These are phyloP conservation scores for Desmophyllum pertusum DNA, from an alignment of 92 coral and sea anemone genomes.

Conservation along the genomic window DNA sequence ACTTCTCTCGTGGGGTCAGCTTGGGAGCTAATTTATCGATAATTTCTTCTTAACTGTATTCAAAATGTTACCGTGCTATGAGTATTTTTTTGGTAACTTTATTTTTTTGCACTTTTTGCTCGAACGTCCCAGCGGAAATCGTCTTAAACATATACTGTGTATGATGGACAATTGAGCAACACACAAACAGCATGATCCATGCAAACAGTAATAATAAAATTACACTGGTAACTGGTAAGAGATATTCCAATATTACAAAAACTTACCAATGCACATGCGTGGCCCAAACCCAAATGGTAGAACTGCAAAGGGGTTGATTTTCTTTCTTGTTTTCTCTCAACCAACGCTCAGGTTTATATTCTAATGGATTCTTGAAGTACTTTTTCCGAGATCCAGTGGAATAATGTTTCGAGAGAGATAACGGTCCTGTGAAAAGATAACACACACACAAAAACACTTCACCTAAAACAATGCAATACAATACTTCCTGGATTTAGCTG, in stretches of 20 bases:
- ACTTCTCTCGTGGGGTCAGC: too few relatives aligned
- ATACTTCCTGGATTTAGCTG: too few relatives aligned
- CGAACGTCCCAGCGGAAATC: too few relatives aligned
- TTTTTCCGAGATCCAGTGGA: constrained; percentile 9
- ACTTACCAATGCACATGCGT: constrained; percentile 62
- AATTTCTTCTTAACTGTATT: too few relatives aligned
- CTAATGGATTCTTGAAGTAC: constrained; percentile 25
- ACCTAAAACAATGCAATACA: too few relatives aligned
- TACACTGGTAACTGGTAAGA: not conserved
- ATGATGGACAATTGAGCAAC: too few relatives aligned
- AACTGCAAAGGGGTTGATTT: constrained; percentile 42
- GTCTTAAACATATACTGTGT: too few relatives aligned
- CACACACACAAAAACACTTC: not conserved
- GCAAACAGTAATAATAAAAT: not conserved
- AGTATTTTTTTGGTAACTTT: too few relatives aligned
- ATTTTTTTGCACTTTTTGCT: too few relatives aligned
- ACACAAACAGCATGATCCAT: too few relatives aligned
- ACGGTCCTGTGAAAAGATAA: constrained; percentile 22
- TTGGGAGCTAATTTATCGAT: too few relatives aligned
- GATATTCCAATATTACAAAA: not conserved
- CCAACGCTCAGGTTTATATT: constrained; percentile 70
- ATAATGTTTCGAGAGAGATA: not conserved
- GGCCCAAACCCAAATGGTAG: constrained; percentile 67
- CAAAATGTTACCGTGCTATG: too few relatives aligned
- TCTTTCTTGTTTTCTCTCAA: constrained; percentile 45